Evolutionary conservation across 2,888 invertebrate species (phyloP), one percentile per base, ranked within the genome.

Genomic region (Clanis bilineata): DNA sequence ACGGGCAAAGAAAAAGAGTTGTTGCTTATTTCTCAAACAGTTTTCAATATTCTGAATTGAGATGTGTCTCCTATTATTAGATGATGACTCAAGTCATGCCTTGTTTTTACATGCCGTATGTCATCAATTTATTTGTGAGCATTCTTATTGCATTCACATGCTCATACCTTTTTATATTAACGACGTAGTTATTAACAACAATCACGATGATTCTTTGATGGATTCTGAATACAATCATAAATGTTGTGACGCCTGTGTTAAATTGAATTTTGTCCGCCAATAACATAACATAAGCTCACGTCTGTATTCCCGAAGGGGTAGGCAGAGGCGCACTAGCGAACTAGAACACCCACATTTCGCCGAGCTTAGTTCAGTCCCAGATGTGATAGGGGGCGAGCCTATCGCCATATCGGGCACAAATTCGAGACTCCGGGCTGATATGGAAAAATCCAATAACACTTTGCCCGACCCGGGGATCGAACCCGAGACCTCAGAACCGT

Each of bases 61-160:
- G 47, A 28, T 47, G 47, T 47, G 10, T 51, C 18, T 28, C 10
- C 51, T 51, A 51, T 51, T 51, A 32, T 32, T 51, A 51, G 51
- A 15, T 9, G 28, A 32, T 51, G 51, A 51, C 18, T 51, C 51
- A 51, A 10, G 7, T 10, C 15, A 18, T 32, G 51, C 32, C 51
- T 28, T 51, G 51, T 51, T 51, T 47, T 51, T 32, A 28, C 32
- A 28, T 51, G 51, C 32, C 18, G 51, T 51, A 32, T 51, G 51
- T 32, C 51, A 51, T 51, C 51, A 51, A 51, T 21, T 10, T 51
- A 51, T 51, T 51, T 51, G 32, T 51, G 47, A 51, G 47, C 28
- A 51, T 51, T 32, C 51, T 28, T 51, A 32, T 10, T 51, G 51
- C 32, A 51, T 51, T 51, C 18, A 28, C 9, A 51, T 12, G 51